These are phyloP conservation scores for Ameiurus melas DNA, from an alignment of 2,113 vertebrate species.

Conservation along the genomic window DNA sequence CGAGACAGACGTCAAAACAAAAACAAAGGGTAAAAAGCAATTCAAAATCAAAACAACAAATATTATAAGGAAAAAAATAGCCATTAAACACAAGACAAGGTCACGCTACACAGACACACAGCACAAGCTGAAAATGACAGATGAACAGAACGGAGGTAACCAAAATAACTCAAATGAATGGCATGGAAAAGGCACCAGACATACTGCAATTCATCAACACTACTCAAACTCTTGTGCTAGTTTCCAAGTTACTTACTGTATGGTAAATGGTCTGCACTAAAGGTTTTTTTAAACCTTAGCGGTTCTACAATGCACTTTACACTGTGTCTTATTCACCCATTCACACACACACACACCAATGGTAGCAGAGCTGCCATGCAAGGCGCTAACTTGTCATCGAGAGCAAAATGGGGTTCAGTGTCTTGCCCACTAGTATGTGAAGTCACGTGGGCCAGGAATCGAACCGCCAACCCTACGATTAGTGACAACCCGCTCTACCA, in stretches of 20 bases:
- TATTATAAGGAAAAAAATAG: conserved; percentile 45
- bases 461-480: too few species aligned
- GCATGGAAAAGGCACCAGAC: conserved; percentile 13
- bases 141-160: conserved; percentile 8
- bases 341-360: too few species aligned
- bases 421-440: too few species aligned
- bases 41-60: conserved; percentile 53
- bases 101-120: conserved; percentile 31
- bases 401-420: too few species aligned
- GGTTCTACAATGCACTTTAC: too few species aligned
- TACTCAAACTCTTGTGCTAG: background rate
- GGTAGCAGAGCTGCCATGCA: too few species aligned
- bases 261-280: too few species aligned
- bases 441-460: too few species aligned
- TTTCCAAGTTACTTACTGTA: background rate
- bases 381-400: too few species aligned
- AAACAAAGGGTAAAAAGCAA: conserved; percentile 62
- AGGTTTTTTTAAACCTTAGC: too few species aligned
- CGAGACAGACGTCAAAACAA: conserved; percentile 65
- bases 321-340: too few species aligned
- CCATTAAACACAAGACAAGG: conserved; percentile 34
- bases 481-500: too few species aligned
- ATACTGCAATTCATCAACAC: background rate
- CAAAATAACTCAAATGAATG: conserved; percentile 23
- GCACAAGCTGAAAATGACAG: conserved; percentile 20